Base-by-base conservation (phyloP, 2,888 invertebrate genomes). In the Cheilosia grossa region DNA sequence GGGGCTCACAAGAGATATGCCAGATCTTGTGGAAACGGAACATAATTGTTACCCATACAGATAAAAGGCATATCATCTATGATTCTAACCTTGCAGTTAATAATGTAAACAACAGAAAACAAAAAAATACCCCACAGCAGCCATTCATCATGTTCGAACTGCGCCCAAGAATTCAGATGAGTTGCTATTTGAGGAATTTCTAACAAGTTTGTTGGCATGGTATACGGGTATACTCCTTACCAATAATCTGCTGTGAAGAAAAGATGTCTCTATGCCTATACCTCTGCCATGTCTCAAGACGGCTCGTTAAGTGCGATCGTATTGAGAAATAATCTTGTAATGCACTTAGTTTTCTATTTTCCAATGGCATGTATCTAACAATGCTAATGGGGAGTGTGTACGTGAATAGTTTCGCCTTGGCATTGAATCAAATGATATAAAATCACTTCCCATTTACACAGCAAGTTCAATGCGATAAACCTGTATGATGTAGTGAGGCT, bases 361-460 rank as follows among this genome's bases (percentile, higher is more conserved):
- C 21, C 15, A 44, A 21, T 44, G 5, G 37, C 37, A 37, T 37
- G 17, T 51, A 27, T 59, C 59, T 70, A 59, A 40, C 27, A 42
- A 59, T 72, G 51, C 37, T 49, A 61, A 51, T 66, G 40, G 53
- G 3, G 56, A 47, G 56, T 67, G 19, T 19, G 51, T 44, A 70
- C 40, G 24, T 51, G 51, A 37, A 51, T 59, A 58, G 51, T 40
- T 51, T 58, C 53, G 70, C 70, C 78, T 78, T 78, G 61, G 40
- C 63, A 69, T 70, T 78, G 72, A 72, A 79, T 56, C 33, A 47
- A 74, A 56, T 64, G 44, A 56, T 74, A 75, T 70, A 56, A 70
- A 81, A 70, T 69, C 51, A 70, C 49, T 81, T 75, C 51, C 79
- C 81, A 69, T 69, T 69, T 69, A 63, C 74, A 67, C 59, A 49